A percentile compares a stretch with the other conserved stretches of the same genome.
These are phyloP conservation scores for Campylomormyrus numenius DNA, from an alignment of 2,113 vertebrate genomes.

Conservation along the genomic window DNA sequence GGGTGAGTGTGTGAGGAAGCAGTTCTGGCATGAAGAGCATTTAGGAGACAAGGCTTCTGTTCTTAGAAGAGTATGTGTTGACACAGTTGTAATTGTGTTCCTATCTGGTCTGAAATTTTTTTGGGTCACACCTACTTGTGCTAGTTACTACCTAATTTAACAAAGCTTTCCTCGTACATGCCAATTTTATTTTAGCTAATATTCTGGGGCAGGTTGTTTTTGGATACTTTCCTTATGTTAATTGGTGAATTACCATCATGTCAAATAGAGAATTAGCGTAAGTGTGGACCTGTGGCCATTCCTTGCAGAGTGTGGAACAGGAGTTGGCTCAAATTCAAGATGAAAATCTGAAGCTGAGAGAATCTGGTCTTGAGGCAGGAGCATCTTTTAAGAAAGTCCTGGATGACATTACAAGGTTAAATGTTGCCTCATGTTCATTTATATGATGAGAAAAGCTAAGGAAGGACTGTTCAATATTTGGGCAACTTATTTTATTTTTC, in stretches of 20 bases:
- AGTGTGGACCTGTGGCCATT: conserved; percentile 28
- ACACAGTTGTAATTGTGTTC: background rate
- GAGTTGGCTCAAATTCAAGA: conserved; percentile 50
- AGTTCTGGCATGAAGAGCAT: background rate
- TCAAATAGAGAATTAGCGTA: background rate
- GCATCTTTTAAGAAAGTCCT: conserved; percentile 47
- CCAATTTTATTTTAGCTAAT: background rate
- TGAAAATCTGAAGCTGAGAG: conserved; percentile 44
- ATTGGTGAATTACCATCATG: background rate
- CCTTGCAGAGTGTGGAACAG: conserved; percentile 56
- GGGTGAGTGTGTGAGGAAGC: conserved; percentile 53
- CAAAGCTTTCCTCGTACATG: background rate
- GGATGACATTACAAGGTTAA: conserved; percentile 60
- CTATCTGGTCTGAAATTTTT: background rate
- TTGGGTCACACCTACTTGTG: too few relatives aligned
- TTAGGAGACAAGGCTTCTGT: background rate
- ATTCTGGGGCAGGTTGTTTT: background rate
- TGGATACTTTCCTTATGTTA: background rate
- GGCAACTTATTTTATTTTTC: background rate
- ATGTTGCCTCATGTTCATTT: background rate
- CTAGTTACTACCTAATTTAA: background rate
- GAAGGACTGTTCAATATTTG: background rate
- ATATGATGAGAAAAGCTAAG: background rate
- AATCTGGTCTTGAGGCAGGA: conserved; percentile 40
- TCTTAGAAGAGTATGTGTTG: background rate